Evolutionary conservation across 2,888 invertebrate species (phyloP).

Genomic region (Eupithecia abbreviata): DNA sequence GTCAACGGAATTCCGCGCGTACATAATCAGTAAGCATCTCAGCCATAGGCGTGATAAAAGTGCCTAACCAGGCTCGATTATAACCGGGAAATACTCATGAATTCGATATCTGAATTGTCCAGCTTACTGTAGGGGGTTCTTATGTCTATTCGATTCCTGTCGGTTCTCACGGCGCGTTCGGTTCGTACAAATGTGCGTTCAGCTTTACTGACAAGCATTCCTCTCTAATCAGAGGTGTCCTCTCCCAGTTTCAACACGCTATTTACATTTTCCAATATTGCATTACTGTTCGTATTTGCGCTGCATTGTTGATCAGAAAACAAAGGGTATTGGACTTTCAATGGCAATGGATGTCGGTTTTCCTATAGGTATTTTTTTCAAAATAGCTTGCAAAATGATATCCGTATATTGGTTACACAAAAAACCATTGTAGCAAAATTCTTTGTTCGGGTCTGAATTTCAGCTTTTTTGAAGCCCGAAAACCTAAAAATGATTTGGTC

Average conservation of each 20-base stretch:
- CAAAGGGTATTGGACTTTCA: background rate
- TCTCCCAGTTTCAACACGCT: background rate
- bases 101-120: no score
- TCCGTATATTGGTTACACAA: background rate
- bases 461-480: background rate
- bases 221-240: background rate
- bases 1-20: no score
- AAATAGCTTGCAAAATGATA: background rate
- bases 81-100: no score
- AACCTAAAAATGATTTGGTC: background rate
- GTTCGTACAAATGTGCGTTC: background rate
- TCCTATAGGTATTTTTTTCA: background rate
- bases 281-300: background rate
- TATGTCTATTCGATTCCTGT: background rate
- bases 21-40: no score
- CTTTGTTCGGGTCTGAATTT: background rate
- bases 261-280: slow-evolving; percentile 5
- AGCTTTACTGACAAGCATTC: background rate
- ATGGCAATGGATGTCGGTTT: background rate
- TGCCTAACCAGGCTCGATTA: no score
- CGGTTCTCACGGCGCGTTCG: background rate
- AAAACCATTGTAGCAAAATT: background rate
- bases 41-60: no score
- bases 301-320: background rate
- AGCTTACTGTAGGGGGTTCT: no score